Evolutionary conservation across 2,797 vertebrate species (phyloP), one percentile per base, ranked within the genome.

Genomic region (Labeo calbasu): DNA sequence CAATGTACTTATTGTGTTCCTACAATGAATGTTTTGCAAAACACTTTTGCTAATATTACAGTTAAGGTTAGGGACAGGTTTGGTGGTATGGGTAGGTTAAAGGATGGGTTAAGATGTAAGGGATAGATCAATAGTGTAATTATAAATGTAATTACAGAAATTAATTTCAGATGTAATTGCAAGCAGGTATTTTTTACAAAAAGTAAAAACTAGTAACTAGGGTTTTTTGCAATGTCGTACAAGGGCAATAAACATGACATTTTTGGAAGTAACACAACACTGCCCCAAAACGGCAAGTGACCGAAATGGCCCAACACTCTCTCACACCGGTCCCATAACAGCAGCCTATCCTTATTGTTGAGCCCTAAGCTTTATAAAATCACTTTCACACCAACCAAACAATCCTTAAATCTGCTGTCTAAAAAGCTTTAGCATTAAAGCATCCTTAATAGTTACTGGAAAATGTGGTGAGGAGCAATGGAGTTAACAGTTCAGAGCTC

Each of bases 401-500:
- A 4, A 73, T 51, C 7, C 17, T 53, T 10, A 32, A 53, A 15
- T 32, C 25, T 36, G 17, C 21, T 36, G 28, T 32, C 28, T 72
- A 73, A 12, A 53, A 53, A 28, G 17, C 10, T 53, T 12, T 19
- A 73, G 25, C 11, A 50, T 53, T 21, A 73, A 36, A 75, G 28
- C 25, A 53, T 19, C 25, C 10, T 53, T 53, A 73, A 73, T 2
- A 73, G 71, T 28, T 73, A 32, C 1, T 12, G 5, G 7, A 53
- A 73, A 73, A 36, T 36, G 25, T 21, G 17, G 11, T 10, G 2
- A 55, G 8, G 23, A 11, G 4, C 48, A 76, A n/a, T 76, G 19
- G 19, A 76, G 19, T 76, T 50, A 50, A 40, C 59, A 66, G 13
- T 78, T 87, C 69, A 86, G 81, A 78, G 28, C 25, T 80, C 80